Evolutionary conservation across 2,797 vertebrate genomes (phyloP), one percentile per base, ranked within the genome.

Genomic region (Semaprochilodus insignis): DNA sequence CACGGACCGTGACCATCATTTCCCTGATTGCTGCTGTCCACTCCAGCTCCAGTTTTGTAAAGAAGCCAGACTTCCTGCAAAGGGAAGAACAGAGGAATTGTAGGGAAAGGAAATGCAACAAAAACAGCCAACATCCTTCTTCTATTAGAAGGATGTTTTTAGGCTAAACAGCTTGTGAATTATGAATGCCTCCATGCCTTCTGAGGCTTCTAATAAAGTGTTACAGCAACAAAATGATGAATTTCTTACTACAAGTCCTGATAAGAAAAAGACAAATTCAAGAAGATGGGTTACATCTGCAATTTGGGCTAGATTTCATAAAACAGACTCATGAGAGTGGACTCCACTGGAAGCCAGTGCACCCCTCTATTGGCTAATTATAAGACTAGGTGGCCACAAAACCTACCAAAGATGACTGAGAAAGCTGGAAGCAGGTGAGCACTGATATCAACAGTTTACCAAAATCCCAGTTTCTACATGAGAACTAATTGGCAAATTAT

Each of bases 11-110:
- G 71, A 44, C 48, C 23, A 57, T 60, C 63, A 73, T 69, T 62
- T 54, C 48, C 21, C 76, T 51, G 44, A 74, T 48, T 57, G 65
- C 40, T 92, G 91, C 89, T 91, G 88, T 92, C 87, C 87, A 83
- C 25, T 36, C 72, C 23, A 34, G 62, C 80, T 82, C 77, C 25
- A 51, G 77, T 81, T 36, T 75, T 62, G 65, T 36, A 57, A 80
- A 84, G 36, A 17, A 70, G 79, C 62, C 55, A 31, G 31, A 77
- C 59, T 85, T 83, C 85, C 91, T 86, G 90, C 31, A 2, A 19
- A 23, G 55, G 85, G 52, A 79, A 73, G 52, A 51, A 13, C 34
- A 48, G 77, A 71, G 27, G 77, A 70, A 88, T 77, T 87, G 59
- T 74, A 89, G 84, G 77, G 54, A 89, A 81, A 90, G 86, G 87